Evolutionary conservation across 2,113 vertebrate genomes (phyloP), one percentile per base, ranked within the genome.

Genomic region (Chloropsis cyanopogon): DNA sequence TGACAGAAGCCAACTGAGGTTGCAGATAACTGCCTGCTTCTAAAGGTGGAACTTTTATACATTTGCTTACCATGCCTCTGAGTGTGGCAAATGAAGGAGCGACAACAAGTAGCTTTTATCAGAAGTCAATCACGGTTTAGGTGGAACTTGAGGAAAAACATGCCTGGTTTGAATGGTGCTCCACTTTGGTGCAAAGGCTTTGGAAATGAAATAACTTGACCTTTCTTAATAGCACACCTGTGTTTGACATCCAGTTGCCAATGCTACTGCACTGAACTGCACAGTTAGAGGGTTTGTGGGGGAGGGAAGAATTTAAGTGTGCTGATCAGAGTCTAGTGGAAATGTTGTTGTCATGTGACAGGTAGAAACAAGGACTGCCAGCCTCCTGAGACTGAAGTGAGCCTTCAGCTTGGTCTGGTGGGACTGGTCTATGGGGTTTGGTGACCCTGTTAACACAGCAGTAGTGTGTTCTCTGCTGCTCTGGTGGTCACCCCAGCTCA

Each of bases 31-130:
- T 35, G 68, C 28, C 28, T 63, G 21, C 47, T 86, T 63, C 71
- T 47, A 28, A 44, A 3, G 22, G 22, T 19, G 59, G 26, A 69
- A 29, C 54, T 92, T 92, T 49, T 28, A 66, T 39, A 41, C 28
- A 15, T 15, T 53, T 90, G n/a, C 46, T n/a, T 65, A 2, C 0
- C 0, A 3, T 1, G 1, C 49, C 25, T 47, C 42, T 41, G 42
- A 61, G 7, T 0, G 6, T 69, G 66, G 22, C 35, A 73, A 80
- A 64, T 23, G 33, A 85, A 47, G 17, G 41, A 4, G 6, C 68
- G 64, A 31, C 49, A 76, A 19, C 0, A 56, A 61, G 35, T 23
- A 54, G 25, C 41, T 69, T 84, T 84, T 85, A 13, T 73, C 82
- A 80, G 35, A 89, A 77, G 33, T 49, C 61, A 47, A 0, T 52